Base-by-base conservation (phyloP, 92 coral and sea anemone genomes). In the Umimayanthus kanabou region DNA sequence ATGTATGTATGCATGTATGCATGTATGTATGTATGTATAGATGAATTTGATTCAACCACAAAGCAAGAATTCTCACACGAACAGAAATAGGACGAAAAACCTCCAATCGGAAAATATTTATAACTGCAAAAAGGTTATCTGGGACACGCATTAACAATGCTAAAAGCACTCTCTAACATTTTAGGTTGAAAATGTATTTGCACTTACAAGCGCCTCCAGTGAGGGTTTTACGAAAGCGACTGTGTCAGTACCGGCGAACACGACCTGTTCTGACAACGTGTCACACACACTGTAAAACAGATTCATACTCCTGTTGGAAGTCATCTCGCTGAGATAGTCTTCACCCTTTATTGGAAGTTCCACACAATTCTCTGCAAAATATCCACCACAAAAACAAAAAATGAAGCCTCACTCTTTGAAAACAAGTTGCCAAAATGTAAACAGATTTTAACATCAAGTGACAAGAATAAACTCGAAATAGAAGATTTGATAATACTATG, bases 261-360 rank as follows among this genome's bases (percentile, higher is more conserved):
- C 6, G 67, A 61, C 67, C 20, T 61, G 67, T 18, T 61, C 7
- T 6, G 25, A 61, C 67, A 61, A 61, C 25, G 20, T 4, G 20
- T 61, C 67, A 22, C 57, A 22, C 10, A 33, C 92, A 40, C 89
- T 89, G 40, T 82, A 74, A 67, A 64, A 91, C 77, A 89, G 85
- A 14, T 90, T 93, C 73, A 93, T 87, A 29, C 79, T 73, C 29
- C 79, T 91, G 53, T 91, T 94, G 28, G 87, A 86, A n/a, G 88
- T 85, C 28, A 81, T 26, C 77, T 88, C 88, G n/a, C 85, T 89
- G 23, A 89, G 8, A 88, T 93, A 93, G 61, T 91, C 94, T 15
- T 74, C 80, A 14, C 79, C 82, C 72, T 87, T 83, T 39, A 93
- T 84, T 74, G 85, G 65, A 42, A 93, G 85, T 13, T 69, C 74